These are phyloP conservation scores for Arizona elegans DNA, from an alignment of 2,113 vertebrate genomes.

Conservation along the genomic window DNA sequence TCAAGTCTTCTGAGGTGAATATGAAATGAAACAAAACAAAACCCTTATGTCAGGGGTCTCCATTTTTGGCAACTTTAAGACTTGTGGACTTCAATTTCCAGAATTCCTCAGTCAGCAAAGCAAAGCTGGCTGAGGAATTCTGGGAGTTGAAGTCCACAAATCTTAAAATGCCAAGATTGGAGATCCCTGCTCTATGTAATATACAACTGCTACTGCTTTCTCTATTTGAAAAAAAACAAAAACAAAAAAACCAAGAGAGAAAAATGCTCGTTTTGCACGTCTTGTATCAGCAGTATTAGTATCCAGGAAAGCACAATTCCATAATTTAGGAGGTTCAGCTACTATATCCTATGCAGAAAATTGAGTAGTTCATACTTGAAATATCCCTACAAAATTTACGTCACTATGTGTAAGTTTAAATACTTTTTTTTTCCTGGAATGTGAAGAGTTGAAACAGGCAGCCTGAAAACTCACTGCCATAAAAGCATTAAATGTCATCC, in stretches of 20 bases:
- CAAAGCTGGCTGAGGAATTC: too few relatives aligned
- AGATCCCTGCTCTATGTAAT: not conserved
- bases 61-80: too few relatives aligned
- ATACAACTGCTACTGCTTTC: not conserved
- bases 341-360: conserved; percentile 40
- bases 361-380: not conserved
- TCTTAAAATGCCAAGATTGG: too few relatives aligned
- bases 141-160: too few relatives aligned
- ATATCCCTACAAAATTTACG: conserved; percentile 6
- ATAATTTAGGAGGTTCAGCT: conserved; percentile 20
- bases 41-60: not conserved
- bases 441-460: conserved; percentile 34
- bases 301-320: not conserved
- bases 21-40: not conserved
- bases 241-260: conserved; percentile 18
- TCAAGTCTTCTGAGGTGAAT: not conserved
- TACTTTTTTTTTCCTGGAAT: not conserved
- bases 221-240: not conserved
- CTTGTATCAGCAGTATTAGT: not conserved
- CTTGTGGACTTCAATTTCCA: too few relatives aligned
- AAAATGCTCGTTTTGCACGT: conserved; percentile 10
- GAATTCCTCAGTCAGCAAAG: too few relatives aligned
- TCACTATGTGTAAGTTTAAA: not conserved
- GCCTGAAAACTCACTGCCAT: not conserved
- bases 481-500: conserved; percentile 17